Evolutionary conservation across 2,797 vertebrate genomes (phyloP), one percentile per base, ranked within the genome.

Genomic region (Alectoris magna): DNA sequence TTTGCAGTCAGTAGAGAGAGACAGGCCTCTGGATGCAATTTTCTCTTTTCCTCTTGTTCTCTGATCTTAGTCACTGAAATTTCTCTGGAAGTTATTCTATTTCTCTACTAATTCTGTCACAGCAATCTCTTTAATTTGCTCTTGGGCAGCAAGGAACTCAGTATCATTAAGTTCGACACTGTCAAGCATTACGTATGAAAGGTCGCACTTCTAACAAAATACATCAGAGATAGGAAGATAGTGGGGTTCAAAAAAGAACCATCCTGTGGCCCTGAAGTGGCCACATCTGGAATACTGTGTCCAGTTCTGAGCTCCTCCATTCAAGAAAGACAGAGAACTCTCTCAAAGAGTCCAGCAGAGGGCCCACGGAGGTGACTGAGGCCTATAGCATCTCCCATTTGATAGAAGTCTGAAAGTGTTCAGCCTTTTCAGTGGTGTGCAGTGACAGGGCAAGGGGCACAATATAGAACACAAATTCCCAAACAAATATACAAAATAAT

Each of bases 81-180:
- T 94, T 88, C 81, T 95, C 92, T 76, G 43, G 88, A 93, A 81
- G 39, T 43, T 88, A 84, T 93, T 93, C 84, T 84, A 71, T 53
- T 88, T 91, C 43, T 53, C 44, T 76, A 38, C 53, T 91, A 94
- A 91, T 94, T 90, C 71, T 74, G 84, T 44, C 68, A 82, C 31
- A 82, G 68, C 53, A 88, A 31, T 41, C 44, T 91, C n/a, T 46
- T 46, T 87, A 95, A 87, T 91, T 92, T 91, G 88, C 78, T 94
- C 60, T 71, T 53, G 71, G 92, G 78, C 74, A 95, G 87, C 53
- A 88, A 88, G 62, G 74, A 93, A 34, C 84, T 87, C 60, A 88
- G 38, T 83, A 91, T 78, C 66, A 71, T 82, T 70, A 82, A 77
- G 17, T 83, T 89, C 75, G 46, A 90, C 90, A 39, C 46, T 68